These are phyloP conservation scores for Drosophila setifemur DNA, from an alignment of 1,140 invertebrate species.

Conservation along the genomic window DNA sequence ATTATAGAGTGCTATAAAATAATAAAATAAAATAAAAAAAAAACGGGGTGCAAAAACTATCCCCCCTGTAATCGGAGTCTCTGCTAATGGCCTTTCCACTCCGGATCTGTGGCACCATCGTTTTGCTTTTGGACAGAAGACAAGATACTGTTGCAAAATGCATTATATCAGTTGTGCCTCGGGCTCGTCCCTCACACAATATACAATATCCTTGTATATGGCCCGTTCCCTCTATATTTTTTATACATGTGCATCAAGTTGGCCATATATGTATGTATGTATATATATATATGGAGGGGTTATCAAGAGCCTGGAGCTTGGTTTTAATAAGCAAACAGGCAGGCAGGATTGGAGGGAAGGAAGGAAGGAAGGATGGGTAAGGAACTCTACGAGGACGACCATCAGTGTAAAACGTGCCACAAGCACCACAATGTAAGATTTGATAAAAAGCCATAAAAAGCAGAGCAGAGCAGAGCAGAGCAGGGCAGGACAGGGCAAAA, in stretches of 20 bases:
- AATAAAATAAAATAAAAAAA: too few relatives aligned
- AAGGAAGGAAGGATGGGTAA: not conserved
- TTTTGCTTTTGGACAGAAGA: slow-evolving; percentile 9
- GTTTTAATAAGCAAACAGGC: slow-evolving; percentile 67
- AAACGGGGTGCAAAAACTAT: too few relatives aligned
- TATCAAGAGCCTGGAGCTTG: slow-evolving; percentile 29
- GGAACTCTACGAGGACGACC: slow-evolving; percentile 7
- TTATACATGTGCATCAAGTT: not conserved
- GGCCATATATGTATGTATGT: too few relatives aligned
- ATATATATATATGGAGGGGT: slow-evolving; percentile 20
- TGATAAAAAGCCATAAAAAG: slow-evolving; percentile 58
- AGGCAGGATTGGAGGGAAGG: slow-evolving; percentile 2
- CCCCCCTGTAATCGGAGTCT: slow-evolving; percentile 6
- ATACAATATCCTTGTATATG: slow-evolving; percentile 12
- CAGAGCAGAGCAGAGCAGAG: slow-evolving; percentile 24
- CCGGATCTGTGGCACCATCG: too few relatives aligned
- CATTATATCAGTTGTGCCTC: slow-evolving; percentile 34
- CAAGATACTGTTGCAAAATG: slow-evolving; percentile 31
- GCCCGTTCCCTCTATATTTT: not conserved
- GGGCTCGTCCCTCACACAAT: not conserved
- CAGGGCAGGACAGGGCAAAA: slow-evolving; percentile 13
- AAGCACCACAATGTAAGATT: slow-evolving; percentile 70
- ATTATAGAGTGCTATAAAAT: too few relatives aligned
- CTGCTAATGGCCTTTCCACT: slow-evolving; percentile 9
- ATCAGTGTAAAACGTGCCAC: slow-evolving; percentile 64